Evolutionary conservation across 2,888 invertebrate genomes (phyloP).

Genomic region (Parnassius glacialis): DNA sequence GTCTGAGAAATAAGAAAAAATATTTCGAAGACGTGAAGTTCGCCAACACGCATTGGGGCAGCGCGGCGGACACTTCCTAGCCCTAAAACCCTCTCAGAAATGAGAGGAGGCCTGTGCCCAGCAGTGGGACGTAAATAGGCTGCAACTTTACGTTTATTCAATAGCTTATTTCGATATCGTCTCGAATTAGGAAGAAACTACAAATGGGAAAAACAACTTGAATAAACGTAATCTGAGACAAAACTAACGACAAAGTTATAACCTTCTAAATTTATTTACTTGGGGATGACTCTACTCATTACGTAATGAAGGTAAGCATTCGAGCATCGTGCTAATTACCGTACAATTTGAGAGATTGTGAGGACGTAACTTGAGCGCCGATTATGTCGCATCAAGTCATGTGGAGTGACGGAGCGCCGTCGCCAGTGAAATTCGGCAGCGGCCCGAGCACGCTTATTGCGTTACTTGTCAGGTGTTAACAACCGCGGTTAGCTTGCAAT

Average conservation of each 20-base stretch:
- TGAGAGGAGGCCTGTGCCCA: too few species aligned
- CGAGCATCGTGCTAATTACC: conserved; percentile 18
- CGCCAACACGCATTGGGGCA: too few species aligned
- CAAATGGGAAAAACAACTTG: background rate
- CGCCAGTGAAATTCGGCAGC: conserved; percentile 45
- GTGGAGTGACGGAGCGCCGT: conserved; percentile 31
- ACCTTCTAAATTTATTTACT: background rate
- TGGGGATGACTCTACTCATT: background rate
- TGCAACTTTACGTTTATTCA: too few species aligned
- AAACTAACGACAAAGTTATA: background rate
- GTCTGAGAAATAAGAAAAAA: too few species aligned
- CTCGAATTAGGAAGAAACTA: background rate
- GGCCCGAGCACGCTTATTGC: conserved; percentile 32
- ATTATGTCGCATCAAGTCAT: conserved; percentile 35
- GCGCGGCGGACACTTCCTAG: too few species aligned
- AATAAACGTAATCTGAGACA: too few species aligned
- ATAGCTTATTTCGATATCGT: too few species aligned
- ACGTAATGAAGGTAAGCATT: conserved; percentile 7
- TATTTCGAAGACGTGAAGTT: too few species aligned
- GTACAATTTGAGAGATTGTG: conserved; percentile 29
- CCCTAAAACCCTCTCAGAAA: too few species aligned
- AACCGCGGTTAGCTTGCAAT: conserved; percentile 25
- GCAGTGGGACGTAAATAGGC: too few species aligned
- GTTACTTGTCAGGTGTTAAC: conserved; percentile 36
- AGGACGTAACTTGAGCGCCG: conserved; percentile 33